Percentiles rank a stretch among this genome's conserved stretches.
These are phyloP conservation scores for Actinostola sp. DNA, from an alignment of 92 coral and sea anemone species.

Conservation along the genomic window DNA sequence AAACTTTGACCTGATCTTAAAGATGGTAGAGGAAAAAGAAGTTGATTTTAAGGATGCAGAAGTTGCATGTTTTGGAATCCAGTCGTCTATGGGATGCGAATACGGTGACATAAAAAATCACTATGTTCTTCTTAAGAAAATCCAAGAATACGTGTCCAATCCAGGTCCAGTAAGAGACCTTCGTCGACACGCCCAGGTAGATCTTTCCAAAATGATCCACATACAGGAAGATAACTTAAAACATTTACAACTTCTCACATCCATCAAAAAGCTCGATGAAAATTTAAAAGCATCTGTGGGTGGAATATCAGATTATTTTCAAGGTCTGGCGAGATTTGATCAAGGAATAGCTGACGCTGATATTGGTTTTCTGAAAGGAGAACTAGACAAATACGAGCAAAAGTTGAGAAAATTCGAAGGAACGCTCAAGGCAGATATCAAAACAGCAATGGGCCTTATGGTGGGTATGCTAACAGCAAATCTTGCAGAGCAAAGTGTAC, in stretches of 20 bases:
- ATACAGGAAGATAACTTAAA: constrained; percentile 26
- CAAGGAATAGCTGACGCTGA: constrained; percentile 63
- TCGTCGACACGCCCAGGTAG: constrained; percentile 28
- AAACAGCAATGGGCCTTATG: constrained; percentile 12
- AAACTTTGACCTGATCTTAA: background rate
- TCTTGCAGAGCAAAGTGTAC: constrained; percentile 25
- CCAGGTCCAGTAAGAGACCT: constrained; percentile 43
- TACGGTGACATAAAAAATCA: constrained; percentile 15
- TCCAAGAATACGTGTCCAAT: constrained; percentile 17
- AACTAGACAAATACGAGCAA: constrained; percentile 18
- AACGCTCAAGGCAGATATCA: constrained; percentile 28
- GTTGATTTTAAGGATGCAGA: background rate
- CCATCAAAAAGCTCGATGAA: constrained; percentile 30
- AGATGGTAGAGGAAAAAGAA: background rate
- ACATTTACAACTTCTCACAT: constrained; percentile 40
- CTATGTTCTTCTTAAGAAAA: constrained; percentile 44
- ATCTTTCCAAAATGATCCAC: constrained; percentile 33
- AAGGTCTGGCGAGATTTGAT: constrained; percentile 52
- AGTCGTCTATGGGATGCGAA: background rate
- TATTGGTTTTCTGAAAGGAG: constrained; percentile 34
- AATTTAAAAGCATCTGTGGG: constrained; percentile 31
- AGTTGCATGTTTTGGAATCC: background rate
- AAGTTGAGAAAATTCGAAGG: background rate
- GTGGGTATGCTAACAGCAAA: background rate
- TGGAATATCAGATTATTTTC: constrained; percentile 50